A percentile compares a stretch with the other conserved stretches of the same genome.
Evolutionary conservation across 2,888 invertebrate genomes (phyloP).

Genomic region (Chaitophorus viminalis): DNA sequence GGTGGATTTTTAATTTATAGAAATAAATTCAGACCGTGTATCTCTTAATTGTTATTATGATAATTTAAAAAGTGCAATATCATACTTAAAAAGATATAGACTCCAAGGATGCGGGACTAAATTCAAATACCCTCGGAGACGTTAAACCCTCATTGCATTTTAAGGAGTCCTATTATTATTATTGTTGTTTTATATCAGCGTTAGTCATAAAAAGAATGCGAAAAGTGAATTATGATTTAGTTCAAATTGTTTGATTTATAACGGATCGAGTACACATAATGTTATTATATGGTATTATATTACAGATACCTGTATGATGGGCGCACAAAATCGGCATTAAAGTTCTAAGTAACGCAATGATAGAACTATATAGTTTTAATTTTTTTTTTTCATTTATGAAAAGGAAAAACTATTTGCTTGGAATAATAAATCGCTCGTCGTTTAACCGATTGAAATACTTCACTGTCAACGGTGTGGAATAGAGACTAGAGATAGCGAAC

Average conservation of each 20-base stretch:
- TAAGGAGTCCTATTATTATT: not conserved
- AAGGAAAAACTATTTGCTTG: not conserved
- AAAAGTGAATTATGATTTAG: not conserved
- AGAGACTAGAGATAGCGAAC: too few species aligned
- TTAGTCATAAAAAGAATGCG: not conserved
- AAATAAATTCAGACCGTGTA: constrained; percentile 1
- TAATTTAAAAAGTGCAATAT: constrained; percentile 33
- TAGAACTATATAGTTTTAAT: not conserved
- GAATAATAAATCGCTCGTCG: not conserved
- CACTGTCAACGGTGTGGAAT: not conserved
- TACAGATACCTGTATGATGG: too few species aligned
- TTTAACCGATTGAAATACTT: not conserved
- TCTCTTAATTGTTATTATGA: constrained; percentile 24
- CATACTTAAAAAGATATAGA: constrained; percentile 2
- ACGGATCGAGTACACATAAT: not conserved
- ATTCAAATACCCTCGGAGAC: not conserved
- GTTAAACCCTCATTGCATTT: not conserved
- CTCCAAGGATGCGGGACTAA: not conserved
- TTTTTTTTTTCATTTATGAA: not conserved
- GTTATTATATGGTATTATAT: too few species aligned
- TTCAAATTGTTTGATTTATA: not conserved
- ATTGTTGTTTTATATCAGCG: not conserved
- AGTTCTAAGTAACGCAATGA: not conserved
- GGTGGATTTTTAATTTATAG: constrained; percentile 9
- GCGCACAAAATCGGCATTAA: not conserved